Conservation (phyloP, 2,113 vertebrate species). For the Drymodes brunneopygia region DNA sequence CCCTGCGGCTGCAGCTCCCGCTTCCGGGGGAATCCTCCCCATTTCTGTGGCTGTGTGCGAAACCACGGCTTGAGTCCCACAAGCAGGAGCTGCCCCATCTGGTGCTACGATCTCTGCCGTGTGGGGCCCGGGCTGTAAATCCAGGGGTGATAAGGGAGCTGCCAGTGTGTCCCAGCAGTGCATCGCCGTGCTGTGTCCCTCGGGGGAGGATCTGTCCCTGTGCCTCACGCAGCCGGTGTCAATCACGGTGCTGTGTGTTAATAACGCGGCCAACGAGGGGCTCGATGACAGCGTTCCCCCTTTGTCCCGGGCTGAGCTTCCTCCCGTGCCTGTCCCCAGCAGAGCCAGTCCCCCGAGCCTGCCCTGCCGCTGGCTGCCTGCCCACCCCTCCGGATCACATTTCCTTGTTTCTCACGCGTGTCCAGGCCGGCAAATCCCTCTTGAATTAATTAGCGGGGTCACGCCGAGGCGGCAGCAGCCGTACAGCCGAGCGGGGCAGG, state of each 20-base stretch:
- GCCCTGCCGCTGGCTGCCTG: neutral
- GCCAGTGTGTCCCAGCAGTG: fast-evolving
- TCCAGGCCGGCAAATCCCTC: neutral
- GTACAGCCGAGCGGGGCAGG: neutral
- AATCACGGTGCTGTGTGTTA: neutral
- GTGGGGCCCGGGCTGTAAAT: neutral
- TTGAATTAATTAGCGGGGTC: neutral
- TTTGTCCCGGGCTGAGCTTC: neutral
- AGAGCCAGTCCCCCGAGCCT: fast-evolving
- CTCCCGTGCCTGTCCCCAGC: fast-evolving
- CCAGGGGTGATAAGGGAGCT: fast-evolving
- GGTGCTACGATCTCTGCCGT: neutral
- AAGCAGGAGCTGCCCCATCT: neutral
- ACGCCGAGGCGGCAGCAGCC: neutral
- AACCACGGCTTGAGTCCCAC: neutral
- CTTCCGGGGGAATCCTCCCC: neutral
- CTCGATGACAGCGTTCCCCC: neutral
- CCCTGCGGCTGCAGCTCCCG: fast-evolving
- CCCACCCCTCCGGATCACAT: neutral
- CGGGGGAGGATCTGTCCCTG: neutral
- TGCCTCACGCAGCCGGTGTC: fast-evolving
- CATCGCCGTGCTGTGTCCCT: neutral
- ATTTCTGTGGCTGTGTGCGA: neutral
- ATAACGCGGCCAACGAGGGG: neutral
- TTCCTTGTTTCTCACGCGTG: neutral